A percentile compares a stretch with the other conserved stretches of the same genome.
Evolutionary conservation across 1,140 invertebrate genomes (phyloP).

Genomic region (Campoletis sonorensis): DNA sequence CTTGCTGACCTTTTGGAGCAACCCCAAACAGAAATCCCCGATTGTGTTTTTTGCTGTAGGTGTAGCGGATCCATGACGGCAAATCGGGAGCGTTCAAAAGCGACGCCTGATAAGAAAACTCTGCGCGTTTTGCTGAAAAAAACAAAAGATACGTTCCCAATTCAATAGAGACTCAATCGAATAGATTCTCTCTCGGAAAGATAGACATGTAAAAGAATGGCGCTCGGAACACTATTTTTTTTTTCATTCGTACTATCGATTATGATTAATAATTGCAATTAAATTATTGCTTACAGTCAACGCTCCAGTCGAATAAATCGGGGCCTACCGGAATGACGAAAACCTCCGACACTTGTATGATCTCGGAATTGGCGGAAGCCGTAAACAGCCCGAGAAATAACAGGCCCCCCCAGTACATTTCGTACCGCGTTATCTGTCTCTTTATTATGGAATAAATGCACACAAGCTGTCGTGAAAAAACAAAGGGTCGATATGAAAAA

Average conservation of each 20-base stretch:
- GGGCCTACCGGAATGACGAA: conserved; percentile 76
- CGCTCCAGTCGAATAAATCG: conserved; percentile 75
- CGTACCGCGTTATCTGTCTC: neutral
- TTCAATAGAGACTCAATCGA: too few relatives aligned
- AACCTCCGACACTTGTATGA: conserved; percentile 74
- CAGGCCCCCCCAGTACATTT: conserved; percentile 49
- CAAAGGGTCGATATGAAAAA: too few relatives aligned
- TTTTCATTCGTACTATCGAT: neutral
- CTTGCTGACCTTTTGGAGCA: conserved; percentile 79
- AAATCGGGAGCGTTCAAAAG: conserved; percentile 86
- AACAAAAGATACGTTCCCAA: too few relatives aligned
- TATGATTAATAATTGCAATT: conserved; percentile 28
- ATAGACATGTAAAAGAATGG: too few relatives aligned
- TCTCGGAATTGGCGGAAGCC: conserved; percentile 62
- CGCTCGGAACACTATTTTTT: neutral
- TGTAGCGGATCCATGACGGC: conserved; percentile 89
- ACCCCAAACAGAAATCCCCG: conserved; percentile 89
- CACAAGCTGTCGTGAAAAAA: too few relatives aligned
- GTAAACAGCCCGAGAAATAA: conserved; percentile 50
- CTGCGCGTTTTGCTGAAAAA: conserved; percentile 75
- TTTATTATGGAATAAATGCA: neutral
- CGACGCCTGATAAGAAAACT: conserved; percentile 83
- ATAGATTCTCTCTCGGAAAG: too few relatives aligned
- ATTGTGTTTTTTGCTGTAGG: conserved; percentile 84
- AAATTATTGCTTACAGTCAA: conserved; percentile 67